Evolutionary conservation across 2,113 vertebrate species (phyloP).

Genomic region (Psittacula cyanocephala): DNA sequence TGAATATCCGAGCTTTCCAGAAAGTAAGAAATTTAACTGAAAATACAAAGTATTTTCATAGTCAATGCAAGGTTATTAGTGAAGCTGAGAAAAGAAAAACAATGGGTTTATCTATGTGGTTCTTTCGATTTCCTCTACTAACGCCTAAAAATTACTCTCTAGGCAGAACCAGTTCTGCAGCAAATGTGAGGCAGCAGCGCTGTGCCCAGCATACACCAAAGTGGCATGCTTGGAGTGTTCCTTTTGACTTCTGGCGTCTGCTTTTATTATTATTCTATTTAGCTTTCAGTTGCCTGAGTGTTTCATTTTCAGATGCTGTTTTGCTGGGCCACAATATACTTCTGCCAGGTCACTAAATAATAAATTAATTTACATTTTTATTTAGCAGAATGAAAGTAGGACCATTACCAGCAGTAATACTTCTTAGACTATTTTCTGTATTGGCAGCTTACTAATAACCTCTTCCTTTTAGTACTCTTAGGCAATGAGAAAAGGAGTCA

Average conservation of each 20-base stretch:
- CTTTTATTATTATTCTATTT: not conserved
- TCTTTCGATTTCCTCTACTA: not conserved
- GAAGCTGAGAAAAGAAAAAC: not conserved
- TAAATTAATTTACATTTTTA: not conserved
- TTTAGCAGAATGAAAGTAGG: not conserved
- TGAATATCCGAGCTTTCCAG: not conserved
- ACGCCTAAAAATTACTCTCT: not conserved
- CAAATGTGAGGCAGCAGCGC: not conserved
- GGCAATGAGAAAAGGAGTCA: not conserved
- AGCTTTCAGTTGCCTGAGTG: not conserved
- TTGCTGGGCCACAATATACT: not conserved
- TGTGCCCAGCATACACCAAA: not conserved
- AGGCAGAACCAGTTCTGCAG: not conserved
- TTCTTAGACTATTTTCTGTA: not conserved
- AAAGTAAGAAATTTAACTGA: not conserved
- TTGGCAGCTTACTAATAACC: not conserved
- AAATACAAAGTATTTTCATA: not conserved
- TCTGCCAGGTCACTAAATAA: not conserved
- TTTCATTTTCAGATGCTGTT: not conserved
- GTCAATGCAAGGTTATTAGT: not conserved
- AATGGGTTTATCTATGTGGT: not conserved
- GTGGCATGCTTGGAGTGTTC: accelerated
- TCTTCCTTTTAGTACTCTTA: not conserved
- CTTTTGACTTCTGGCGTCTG: not conserved
- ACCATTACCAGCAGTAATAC: not conserved